Percentiles rank a stretch among this genome's conserved stretches.
Evolutionary conservation across 2,888 invertebrate genomes (phyloP).

Genomic region (Aspidiotus rigidus): DNA sequence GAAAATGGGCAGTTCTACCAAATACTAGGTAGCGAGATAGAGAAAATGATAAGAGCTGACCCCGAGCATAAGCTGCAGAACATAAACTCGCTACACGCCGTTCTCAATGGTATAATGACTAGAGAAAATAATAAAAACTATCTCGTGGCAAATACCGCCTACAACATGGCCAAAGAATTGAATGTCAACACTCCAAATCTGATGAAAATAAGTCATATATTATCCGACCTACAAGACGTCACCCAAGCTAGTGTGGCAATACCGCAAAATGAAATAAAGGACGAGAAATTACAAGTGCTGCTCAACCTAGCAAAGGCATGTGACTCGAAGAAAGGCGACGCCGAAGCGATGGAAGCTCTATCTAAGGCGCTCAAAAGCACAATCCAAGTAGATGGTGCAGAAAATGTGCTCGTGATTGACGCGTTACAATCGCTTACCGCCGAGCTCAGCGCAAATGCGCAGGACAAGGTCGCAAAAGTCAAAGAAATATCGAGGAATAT

Average conservation of each 20-base stretch:
- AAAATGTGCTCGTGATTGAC: slow-evolving; percentile 54
- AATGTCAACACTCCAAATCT: not conserved
- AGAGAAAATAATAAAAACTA: not conserved
- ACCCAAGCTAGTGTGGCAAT: slow-evolving; percentile 61
- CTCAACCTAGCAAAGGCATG: not conserved
- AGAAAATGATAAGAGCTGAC: not conserved
- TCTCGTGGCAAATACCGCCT: not conserved
- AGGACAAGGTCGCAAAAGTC: slow-evolving; percentile 43
- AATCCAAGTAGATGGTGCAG: slow-evolving; percentile 46
- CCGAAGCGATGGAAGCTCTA: not conserved
- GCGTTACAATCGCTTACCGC: slow-evolving; percentile 41
- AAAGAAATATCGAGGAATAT: slow-evolving; percentile 38
- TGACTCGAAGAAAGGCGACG: not conserved
- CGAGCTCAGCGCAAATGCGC: not conserved
- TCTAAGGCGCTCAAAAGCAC: not conserved
- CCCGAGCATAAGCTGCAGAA: not conserved
- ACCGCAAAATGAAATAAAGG: slow-evolving; percentile 5
- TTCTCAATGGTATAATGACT: not conserved
- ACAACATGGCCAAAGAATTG: not conserved
- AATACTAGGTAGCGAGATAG: not conserved
- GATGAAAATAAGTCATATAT: not conserved
- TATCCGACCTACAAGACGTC: slow-evolving; percentile 47
- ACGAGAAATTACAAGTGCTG: slow-evolving; percentile 1
- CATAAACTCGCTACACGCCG: not conserved
- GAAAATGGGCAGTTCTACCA: not conserved